These are phyloP conservation scores for Popillia japonica DNA, from an alignment of 1,140 invertebrate species.

Conservation along the genomic window DNA sequence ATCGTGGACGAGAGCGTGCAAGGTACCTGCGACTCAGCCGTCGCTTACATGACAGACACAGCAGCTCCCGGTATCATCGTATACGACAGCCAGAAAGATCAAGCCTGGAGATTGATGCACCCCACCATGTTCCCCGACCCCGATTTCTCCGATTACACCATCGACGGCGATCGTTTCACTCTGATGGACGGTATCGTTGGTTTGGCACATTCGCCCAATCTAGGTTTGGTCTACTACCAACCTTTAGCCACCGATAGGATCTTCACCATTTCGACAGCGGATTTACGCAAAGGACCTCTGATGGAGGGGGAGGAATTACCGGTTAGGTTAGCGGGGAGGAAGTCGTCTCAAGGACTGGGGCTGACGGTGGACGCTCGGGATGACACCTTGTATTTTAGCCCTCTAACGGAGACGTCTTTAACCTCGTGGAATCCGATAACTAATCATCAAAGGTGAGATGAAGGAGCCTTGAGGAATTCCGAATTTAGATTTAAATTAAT, in stretches of 20 bases:
- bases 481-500: too few relatives aligned
- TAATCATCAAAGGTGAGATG: conserved; percentile 71
- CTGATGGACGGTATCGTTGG: conserved; percentile 84
- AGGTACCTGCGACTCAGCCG: conserved; percentile 75
- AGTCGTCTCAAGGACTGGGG: conserved; percentile 82
- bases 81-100: conserved; percentile 74
- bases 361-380: conserved; percentile 73
- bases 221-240: conserved; percentile 77
- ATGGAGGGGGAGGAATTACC: conserved; percentile 74
- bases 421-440: conserved; percentile 78
- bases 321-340: conserved; percentile 77
- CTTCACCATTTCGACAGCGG: conserved; percentile 77
- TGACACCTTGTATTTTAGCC: conserved; percentile 76
- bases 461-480: too few relatives aligned
- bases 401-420: conserved; percentile 78
- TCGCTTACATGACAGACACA: conserved; percentile 81
- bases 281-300: conserved; percentile 73
- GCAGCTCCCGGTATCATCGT: conserved; percentile 78
- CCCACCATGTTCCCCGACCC: conserved; percentile 84
- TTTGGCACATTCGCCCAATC: conserved; percentile 74
- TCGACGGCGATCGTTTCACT: conserved; percentile 71
- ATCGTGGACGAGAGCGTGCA: conserved; percentile 76
- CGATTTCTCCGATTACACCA: conserved; percentile 73
- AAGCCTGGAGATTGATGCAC: conserved; percentile 78
- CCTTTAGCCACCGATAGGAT: conserved; percentile 82